phyloP scores from a whole-genome alignment of 2,888 invertebrate genomes.

The Melanchra persicariae region DNA sequence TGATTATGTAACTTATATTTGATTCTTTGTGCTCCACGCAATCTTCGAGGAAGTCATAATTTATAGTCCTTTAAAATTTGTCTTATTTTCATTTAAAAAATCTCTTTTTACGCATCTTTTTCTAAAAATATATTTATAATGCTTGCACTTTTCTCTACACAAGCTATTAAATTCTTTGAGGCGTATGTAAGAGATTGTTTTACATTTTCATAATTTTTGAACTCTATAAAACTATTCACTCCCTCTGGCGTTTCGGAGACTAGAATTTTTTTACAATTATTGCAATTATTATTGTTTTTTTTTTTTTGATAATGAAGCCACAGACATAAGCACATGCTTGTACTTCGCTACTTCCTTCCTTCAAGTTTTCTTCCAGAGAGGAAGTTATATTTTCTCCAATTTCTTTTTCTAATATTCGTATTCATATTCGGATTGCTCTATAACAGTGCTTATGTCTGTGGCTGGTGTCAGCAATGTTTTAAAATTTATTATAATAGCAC shows the following conservation, averaged over 20 bases:
- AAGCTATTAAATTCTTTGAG: constrained; percentile 22
- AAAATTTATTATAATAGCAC: no score
- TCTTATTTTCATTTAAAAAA: constrained; percentile 22
- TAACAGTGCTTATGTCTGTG: no score
- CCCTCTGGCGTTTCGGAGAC: constrained; percentile 21
- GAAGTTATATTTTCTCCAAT: no score
- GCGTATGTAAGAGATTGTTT: constrained; percentile 25
- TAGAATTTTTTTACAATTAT: constrained; percentile 10
- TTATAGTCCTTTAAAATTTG: not conserved
- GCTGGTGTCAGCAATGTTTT: no score
- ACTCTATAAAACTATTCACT: constrained; percentile 31
- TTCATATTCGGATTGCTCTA: no score
- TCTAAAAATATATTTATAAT: constrained; percentile 25
- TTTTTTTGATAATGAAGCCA: constrained; percentile 44
- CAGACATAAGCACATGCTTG: constrained; percentile 49
- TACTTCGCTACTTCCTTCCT: no score
- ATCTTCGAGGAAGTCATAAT: no score
- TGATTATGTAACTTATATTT: no score
- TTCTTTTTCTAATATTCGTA: no score
- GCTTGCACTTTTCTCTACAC: constrained; percentile 28
- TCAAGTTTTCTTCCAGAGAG: no score
- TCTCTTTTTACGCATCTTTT: constrained; percentile 12
- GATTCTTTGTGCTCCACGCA: no score
- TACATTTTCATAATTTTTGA: constrained; percentile 23
- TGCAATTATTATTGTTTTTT: constrained; percentile 21